These are phyloP conservation scores for Tanypteryx hageni DNA, from an alignment of 2,888 invertebrate species.

Conservation along the genomic window DNA sequence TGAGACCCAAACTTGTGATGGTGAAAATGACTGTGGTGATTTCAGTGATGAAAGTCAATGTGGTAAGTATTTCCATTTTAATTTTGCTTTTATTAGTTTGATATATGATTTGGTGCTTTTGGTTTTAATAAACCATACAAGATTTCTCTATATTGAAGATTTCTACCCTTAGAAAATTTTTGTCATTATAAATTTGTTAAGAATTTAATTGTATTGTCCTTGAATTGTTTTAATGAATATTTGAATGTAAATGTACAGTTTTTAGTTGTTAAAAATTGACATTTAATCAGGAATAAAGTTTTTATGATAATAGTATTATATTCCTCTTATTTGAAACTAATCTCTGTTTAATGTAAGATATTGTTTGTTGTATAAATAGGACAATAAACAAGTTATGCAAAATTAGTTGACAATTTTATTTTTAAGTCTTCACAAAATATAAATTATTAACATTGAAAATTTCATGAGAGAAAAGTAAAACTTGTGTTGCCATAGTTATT, in stretches of 20 bases:
- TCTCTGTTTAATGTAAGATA: neutral
- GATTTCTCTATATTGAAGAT: neutral
- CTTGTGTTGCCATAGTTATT: no score
- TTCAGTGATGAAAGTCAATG: conserved; percentile 80
- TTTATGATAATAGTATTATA: no score
- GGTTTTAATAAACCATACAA: neutral
- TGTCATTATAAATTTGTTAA: neutral
- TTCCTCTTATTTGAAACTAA: no score
- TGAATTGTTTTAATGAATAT: neutral
- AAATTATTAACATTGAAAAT: neutral
- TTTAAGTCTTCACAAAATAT: neutral
- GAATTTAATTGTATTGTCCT: neutral
- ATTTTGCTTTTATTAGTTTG: conserved; percentile 65
- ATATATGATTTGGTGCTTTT: neutral
- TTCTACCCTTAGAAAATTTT: neutral
- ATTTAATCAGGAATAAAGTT: no score
- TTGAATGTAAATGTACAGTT: neutral
- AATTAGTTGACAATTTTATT: neutral
- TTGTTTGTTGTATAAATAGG: neutral
- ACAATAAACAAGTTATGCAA: neutral
- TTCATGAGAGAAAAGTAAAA: no score
- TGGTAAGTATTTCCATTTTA: conserved; percentile 74
- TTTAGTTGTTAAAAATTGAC: no score
- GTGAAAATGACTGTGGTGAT: conserved; percentile 85
- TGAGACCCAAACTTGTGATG: conserved; percentile 83